Evolutionary conservation across 2,888 invertebrate genomes (phyloP).

Genomic region (Meloe dianella): DNA sequence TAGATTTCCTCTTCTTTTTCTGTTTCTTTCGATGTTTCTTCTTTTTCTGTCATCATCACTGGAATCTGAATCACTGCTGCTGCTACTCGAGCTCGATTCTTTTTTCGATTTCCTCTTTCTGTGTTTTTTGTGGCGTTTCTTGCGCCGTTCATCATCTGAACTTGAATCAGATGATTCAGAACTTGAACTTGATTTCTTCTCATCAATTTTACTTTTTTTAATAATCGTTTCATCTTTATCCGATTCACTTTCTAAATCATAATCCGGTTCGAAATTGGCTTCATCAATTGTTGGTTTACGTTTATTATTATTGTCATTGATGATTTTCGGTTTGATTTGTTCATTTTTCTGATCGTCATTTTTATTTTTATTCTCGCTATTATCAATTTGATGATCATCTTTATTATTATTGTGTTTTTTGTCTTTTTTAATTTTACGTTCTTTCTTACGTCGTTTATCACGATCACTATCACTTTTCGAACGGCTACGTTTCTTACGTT

Average conservation of each 20-base stretch:
- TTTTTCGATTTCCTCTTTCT: slow-evolving; percentile 67
- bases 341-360: slow-evolving; percentile 25
- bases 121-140: slow-evolving; percentile 56
- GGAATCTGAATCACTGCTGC: slow-evolving; percentile 67
- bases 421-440: slow-evolving; percentile 61
- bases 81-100: slow-evolving; percentile 68
- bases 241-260: slow-evolving; percentile 71
- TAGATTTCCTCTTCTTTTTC: slow-evolving; percentile 77
- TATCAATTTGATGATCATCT: slow-evolving; percentile 47
- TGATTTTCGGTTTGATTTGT: slow-evolving; percentile 34
- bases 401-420: slow-evolving; percentile 47
- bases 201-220: slow-evolving; percentile 57
- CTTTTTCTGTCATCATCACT: slow-evolving; percentile 72
- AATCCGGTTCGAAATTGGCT: slow-evolving; percentile 76
- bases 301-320: slow-evolving; percentile 47
- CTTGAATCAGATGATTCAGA: slow-evolving; percentile 51
- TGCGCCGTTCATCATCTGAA: slow-evolving; percentile 55
- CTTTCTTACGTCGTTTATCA: slow-evolving; percentile 53
- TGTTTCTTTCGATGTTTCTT: slow-evolving; percentile 75
- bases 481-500: slow-evolving; percentile 44
- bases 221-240: slow-evolving; percentile 64
- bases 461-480: slow-evolving; percentile 47
- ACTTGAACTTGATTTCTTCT: slow-evolving; percentile 56
- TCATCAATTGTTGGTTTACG: slow-evolving; percentile 75
- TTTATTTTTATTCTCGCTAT: slow-evolving; percentile 44